These are phyloP conservation scores for Ochropacha duplaris DNA, from an alignment of 2,888 invertebrate genomes.

Conservation along the genomic window DNA sequence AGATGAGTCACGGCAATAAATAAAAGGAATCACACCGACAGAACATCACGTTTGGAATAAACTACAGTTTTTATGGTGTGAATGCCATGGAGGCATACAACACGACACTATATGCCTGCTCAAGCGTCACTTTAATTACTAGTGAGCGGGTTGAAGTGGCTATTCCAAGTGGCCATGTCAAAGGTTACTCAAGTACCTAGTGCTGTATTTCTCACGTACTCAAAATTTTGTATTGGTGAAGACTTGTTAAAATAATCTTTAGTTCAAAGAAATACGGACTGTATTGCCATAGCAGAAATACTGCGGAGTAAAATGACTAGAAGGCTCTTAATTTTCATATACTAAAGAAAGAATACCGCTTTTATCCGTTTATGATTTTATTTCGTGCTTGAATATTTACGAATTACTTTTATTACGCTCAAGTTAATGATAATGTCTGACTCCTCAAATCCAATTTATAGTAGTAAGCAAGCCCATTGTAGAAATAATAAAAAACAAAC, in stretches of 20 bases:
- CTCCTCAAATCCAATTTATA: background rate
- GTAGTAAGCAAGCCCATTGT: slow-evolving; percentile 6
- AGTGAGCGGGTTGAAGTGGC: slow-evolving; percentile 42
- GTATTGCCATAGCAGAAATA: background rate
- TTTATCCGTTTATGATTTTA: background rate
- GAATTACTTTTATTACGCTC: background rate
- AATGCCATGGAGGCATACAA: slow-evolving; percentile 38
- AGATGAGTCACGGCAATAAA: slow-evolving; percentile 55
- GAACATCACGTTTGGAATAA: slow-evolving; percentile 32
- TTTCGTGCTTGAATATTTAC: background rate
- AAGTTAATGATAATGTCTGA: background rate
- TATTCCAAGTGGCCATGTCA: slow-evolving; percentile 53
- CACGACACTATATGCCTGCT: slow-evolving; percentile 36
- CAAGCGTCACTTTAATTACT: slow-evolving; percentile 62
- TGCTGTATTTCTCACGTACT: slow-evolving; percentile 53
- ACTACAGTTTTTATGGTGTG: slow-evolving; percentile 64
- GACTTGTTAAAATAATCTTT: slow-evolving; percentile 20
- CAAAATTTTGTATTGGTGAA: background rate
- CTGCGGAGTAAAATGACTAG: background rate
- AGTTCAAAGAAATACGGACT: slow-evolving; percentile 10
- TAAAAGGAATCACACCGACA: slow-evolving; percentile 28
- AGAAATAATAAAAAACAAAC: slow-evolving; percentile 5
- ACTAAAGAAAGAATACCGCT: background rate
- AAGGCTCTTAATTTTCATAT: background rate
- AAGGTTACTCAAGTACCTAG: slow-evolving; percentile 55